Evolutionary conservation across 2,888 invertebrate genomes (phyloP).

Genomic region (Mylabris sibirica): DNA sequence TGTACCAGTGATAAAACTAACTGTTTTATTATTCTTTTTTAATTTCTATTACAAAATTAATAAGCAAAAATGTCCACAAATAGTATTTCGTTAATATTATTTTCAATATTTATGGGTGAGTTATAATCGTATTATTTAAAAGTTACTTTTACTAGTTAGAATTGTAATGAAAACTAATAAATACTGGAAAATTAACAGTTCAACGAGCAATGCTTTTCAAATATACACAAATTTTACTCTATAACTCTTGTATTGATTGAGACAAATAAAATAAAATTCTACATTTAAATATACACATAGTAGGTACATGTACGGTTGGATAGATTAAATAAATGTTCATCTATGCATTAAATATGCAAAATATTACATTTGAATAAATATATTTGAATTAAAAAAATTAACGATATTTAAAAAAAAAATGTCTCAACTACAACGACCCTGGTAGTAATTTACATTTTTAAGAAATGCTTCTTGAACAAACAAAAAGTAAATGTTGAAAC

Average conservation of each 20-base stretch:
- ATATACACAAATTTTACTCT: conserved; percentile 8
- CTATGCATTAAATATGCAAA: conserved; percentile 1
- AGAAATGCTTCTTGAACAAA: neutral
- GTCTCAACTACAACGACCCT: neutral
- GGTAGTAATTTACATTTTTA: neutral
- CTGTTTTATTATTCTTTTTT: neutral
- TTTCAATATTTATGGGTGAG: conserved; percentile 15
- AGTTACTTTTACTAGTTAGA: neutral
- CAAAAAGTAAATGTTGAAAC: neutral
- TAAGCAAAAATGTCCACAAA: conserved; percentile 10
- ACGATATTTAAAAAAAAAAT: neutral
- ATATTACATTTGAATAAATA: neutral
- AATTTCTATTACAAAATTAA: no score
- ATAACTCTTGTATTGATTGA: neutral
- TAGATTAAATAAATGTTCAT: conserved; percentile 5
- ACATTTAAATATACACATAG: neutral
- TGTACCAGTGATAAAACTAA: conserved; percentile 25
- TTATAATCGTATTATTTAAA: neutral
- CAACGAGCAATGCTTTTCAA: neutral
- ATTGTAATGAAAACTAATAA: neutral
- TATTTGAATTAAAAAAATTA: neutral
- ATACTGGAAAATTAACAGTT: conserved; percentile 15
- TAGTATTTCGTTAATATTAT: neutral
- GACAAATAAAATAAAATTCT: neutral
- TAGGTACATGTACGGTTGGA: neutral